Base-by-base conservation (phyloP, 2,113 vertebrate genomes). In the Alethe castanea region DNA sequence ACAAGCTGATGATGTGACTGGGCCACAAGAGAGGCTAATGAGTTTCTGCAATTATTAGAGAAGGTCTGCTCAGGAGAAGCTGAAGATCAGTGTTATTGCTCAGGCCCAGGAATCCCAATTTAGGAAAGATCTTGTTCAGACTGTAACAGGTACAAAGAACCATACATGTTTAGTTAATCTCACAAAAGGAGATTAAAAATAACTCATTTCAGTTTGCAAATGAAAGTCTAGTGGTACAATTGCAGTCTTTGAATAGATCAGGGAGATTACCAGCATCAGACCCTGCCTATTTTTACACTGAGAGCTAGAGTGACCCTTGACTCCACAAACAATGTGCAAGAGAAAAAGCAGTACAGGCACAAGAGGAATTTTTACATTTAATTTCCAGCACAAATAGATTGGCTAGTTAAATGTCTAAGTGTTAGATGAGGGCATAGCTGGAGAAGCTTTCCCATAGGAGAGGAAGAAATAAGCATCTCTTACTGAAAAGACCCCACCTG, bases 21-120 rank as follows among this genome's bases (percentile, higher is more conserved):
- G 76, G 91, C 69, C 88, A 91, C 83, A 71, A 9, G 83, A 86
- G 60, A 90, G 12, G 57, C 74, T 93, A 95, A 95, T 76, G 87
- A 90, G 78, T 53, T 93, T 80, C 79, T 85, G 85, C 80, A 94
- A 48, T 76, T 87, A 76, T 79, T 88, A 69, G 48, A 72, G 81
- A 60, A 64, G n/a, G 70, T 85, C 61, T 93, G 53, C 74, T 50
- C 59, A 65, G 61, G 47, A 91, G 53, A 72, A 88, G 44, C 62
- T 82, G 57, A 70, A 92, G 85, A 94, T 86, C n/a, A 77, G 48
- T 35, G 36, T 38, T 83, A 60, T 35, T 72, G 78, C 81, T 88
- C 74, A 69, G 62, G 60, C 56, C 62, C 64, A 83, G 59, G 48
- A 62, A 89, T 56, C 36, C 72, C 28, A 60, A 23, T 81, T 84